These are phyloP conservation scores for Bovichtus variegatus DNA, from an alignment of 2,797 vertebrate genomes.

Conservation along the genomic window DNA sequence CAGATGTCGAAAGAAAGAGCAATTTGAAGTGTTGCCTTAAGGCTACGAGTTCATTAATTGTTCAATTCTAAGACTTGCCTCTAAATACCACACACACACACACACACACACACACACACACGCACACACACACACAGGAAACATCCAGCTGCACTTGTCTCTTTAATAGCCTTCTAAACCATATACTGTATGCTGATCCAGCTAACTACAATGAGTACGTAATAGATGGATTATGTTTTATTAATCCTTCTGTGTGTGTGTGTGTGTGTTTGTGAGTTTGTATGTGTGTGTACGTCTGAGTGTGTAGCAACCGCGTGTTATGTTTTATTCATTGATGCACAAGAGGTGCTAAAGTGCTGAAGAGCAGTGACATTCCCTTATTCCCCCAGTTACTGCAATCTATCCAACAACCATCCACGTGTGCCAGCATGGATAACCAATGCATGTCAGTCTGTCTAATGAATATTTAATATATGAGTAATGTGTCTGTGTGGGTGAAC, in stretches of 20 bases:
- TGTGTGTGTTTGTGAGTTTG: neutral
- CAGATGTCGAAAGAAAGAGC: conserved; percentile 25
- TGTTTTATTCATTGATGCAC: conserved; percentile 60
- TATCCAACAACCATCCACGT: conserved; percentile 43
- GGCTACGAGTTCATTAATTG: conserved; percentile 58
- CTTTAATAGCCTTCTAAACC: conserved; percentile 22
- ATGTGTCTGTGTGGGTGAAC: conserved; percentile 1
- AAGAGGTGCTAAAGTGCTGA: conserved; percentile 50
- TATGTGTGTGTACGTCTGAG: neutral
- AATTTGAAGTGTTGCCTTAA: conserved; percentile 51
- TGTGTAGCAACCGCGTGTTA: conserved; percentile 18
- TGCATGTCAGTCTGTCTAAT: conserved; percentile 15
- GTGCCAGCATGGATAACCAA: conserved; percentile 25
- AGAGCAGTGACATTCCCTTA: conserved; percentile 40
- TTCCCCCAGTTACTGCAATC: conserved; percentile 45
- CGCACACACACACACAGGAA: conserved; percentile 31
- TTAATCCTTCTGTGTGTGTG: conserved; percentile 22
- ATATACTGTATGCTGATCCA: conserved; percentile 43
- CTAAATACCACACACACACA: conserved; percentile 36
- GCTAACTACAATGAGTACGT: conserved; percentile 40
- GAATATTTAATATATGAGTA: conserved; percentile 30
- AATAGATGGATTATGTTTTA: conserved; percentile 64
- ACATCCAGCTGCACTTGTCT: conserved; percentile 13
- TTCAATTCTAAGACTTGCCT: conserved; percentile 45
- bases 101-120: conserved; percentile 4